These are phyloP conservation scores for Notolabrus celidotus DNA, from an alignment of 2,797 vertebrate genomes.

Conservation along the genomic window DNA sequence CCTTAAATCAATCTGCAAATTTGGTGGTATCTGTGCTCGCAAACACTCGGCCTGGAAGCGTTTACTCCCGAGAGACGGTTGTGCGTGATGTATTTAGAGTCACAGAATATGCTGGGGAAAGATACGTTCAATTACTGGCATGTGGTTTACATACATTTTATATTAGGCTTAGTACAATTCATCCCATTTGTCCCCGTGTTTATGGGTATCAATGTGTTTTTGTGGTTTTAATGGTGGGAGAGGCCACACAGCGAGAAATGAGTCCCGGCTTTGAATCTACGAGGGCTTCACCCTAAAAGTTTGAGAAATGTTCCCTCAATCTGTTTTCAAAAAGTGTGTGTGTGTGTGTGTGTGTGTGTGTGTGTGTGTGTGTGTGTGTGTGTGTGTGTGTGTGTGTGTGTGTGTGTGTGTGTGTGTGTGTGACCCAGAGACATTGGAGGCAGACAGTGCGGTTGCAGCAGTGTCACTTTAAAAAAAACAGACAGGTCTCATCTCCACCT, in stretches of 20 bases:
- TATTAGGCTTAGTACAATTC: conserved; percentile 57
- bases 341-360: too few species aligned
- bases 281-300: conserved; percentile 18
- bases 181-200: conserved; percentile 63
- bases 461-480: conserved; percentile 69
- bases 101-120: conserved; percentile 55
- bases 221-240: conserved; percentile 62
- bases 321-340: conserved; percentile 43
- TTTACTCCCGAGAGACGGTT: conserved; percentile 63
- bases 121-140: conserved; percentile 69
- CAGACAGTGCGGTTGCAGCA: conserved; percentile 53
- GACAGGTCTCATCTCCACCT: conserved; percentile 70
- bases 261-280: conserved; percentile 30
- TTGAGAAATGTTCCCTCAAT: conserved; percentile 28
- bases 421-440: conserved; percentile 36
- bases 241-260: conserved; percentile 71
- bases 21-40: conserved; percentile 72
- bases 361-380: conserved; percentile 32
- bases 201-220: conserved; percentile 63
- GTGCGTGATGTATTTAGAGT: conserved; percentile 60
- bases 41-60: conserved; percentile 74
- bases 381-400: conserved; percentile 30
- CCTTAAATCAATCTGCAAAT: conserved; percentile 84
- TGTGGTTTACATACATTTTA: conserved; percentile 66
- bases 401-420: conserved; percentile 35